Percentiles rank a stretch among this genome's conserved stretches.
phyloP scores from a whole-genome alignment of 2,797 vertebrate species.

The Neosilurus hyrtlii region DNA sequence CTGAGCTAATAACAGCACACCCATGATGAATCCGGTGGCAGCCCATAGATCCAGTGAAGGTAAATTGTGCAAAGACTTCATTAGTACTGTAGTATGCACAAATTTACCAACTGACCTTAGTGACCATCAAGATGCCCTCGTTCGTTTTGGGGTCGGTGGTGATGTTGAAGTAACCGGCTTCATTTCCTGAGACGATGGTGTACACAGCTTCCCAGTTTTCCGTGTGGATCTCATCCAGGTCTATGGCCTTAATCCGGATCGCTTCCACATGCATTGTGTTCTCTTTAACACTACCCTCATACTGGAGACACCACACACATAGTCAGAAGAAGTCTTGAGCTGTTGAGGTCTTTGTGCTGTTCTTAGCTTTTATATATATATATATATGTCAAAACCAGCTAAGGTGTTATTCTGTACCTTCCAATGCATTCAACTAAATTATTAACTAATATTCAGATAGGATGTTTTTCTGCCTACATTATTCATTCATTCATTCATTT shows the following conservation, averaged over 20 bases:
- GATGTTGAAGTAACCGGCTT: conserved; percentile 85
- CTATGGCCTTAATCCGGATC: conserved; percentile 79
- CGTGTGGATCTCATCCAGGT: conserved; percentile 79
- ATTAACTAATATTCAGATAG: no score
- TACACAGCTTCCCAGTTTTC: conserved; percentile 89
- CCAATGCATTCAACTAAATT: no score
- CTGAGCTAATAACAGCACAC: no score
- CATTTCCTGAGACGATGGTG: conserved; percentile 85
- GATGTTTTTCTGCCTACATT: no score
- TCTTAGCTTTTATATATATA: no score
- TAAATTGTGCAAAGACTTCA: no score
- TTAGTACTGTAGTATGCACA: background rate
- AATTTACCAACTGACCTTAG: conserved; percentile 76
- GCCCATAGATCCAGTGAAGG: rapidly evolving
- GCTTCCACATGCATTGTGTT: conserved; percentile 80
- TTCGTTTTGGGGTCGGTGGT: conserved; percentile 83
- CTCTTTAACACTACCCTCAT: conserved; percentile 80
- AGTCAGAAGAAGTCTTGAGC: background rate
- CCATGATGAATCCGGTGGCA: no score
- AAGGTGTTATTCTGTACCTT: no score
- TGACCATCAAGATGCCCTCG: conserved; percentile 82
- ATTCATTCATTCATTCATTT: no score
- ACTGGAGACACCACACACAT: conserved; percentile 70
- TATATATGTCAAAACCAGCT: no score
- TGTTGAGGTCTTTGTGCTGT: background rate